Evolutionary conservation across 2,888 invertebrate genomes (phyloP).

Genomic region (Acronicta aceris): DNA sequence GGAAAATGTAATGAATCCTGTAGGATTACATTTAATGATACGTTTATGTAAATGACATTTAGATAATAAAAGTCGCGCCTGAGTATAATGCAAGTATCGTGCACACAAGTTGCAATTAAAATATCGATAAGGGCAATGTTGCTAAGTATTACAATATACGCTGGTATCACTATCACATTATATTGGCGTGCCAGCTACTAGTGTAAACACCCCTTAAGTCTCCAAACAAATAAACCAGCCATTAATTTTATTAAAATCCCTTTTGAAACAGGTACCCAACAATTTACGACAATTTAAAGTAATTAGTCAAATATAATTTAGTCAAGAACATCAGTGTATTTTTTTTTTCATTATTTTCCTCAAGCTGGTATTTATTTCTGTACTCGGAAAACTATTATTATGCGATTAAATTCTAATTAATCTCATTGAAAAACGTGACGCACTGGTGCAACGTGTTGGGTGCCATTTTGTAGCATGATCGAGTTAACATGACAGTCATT

Average conservation of each 20-base stretch:
- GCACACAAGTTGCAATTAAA: too few species aligned
- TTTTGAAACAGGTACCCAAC: conserved; percentile 5
- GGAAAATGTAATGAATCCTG: too few species aligned
- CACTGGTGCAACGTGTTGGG: conserved; percentile 25
- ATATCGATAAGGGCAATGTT: too few species aligned
- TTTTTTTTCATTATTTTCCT: conserved; percentile 65
- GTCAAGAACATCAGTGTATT: background rate
- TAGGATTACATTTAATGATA: too few species aligned
- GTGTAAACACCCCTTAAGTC: too few species aligned
- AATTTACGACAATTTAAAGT: background rate
- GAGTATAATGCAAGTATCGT: too few species aligned
- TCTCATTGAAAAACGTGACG: conserved; percentile 57
- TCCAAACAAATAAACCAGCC: background rate
- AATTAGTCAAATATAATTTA: background rate
- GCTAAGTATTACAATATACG: too few species aligned
- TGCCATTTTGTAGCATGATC: conserved; percentile 35
- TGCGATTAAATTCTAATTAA: conserved; percentile 73
- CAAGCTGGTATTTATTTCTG: conserved; percentile 53
- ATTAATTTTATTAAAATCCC: conserved; percentile 2
- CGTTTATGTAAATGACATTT: too few species aligned
- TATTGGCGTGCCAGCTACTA: too few species aligned
- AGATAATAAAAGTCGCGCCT: too few species aligned
- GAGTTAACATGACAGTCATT: conserved; percentile 19
- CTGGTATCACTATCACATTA: too few species aligned
- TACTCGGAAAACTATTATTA: conserved; percentile 69